Evolutionary conservation across 2,797 vertebrate genomes (phyloP).

Genomic region (Gorsachius magnificus): DNA sequence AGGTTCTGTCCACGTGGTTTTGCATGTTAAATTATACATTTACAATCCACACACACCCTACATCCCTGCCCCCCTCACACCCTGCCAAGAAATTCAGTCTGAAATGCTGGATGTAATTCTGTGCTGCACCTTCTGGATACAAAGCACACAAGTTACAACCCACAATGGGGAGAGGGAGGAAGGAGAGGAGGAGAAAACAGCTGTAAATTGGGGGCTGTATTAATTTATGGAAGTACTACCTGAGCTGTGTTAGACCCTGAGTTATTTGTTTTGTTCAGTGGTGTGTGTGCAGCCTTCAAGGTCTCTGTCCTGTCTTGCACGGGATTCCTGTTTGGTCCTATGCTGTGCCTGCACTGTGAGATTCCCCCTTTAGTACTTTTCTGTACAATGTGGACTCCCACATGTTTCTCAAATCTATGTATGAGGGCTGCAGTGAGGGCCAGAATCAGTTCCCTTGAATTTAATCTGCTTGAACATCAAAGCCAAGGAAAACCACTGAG

Average conservation of each 20-base stretch:
- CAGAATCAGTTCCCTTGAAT: neutral
- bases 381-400: neutral
- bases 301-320: neutral
- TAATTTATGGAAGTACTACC: neutral
- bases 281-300: fast-evolving
- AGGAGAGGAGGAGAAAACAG: neutral
- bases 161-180: neutral
- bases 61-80: too few relatives aligned
- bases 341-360: neutral
- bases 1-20: neutral
- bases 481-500: neutral
- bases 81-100: neutral
- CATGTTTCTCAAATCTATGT: neutral
- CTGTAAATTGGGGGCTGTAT: neutral
- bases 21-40: neutral
- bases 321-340: neutral
- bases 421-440: neutral
- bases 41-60: neutral
- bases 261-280: neutral
- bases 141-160: neutral
- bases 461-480: constrained; percentile 12
- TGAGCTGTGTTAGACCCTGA: neutral
- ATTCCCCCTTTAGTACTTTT: neutral
- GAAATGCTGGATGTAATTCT: neutral
- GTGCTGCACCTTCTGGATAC: neutral